Percentiles rank a stretch among this genome's conserved stretches.
Conservation (phyloP, 2,797 vertebrate genomes). For the Arnoldichthys spilopterus region DNA sequence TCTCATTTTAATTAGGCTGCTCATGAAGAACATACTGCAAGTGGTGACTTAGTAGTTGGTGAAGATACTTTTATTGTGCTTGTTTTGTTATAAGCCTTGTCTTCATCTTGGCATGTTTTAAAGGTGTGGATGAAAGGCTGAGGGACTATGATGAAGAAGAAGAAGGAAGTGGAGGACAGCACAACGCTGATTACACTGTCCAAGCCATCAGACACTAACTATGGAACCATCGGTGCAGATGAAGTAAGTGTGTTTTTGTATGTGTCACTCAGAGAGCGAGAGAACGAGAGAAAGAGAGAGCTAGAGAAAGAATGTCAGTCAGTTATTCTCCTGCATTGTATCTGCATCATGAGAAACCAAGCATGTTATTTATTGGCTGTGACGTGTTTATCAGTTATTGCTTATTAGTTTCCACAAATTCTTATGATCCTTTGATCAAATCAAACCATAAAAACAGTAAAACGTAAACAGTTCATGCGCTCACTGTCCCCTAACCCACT, state of each 20-base stretch:
- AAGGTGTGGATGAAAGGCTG: background rate
- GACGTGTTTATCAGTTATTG: background rate
- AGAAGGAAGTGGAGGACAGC: slow-evolving; percentile 61
- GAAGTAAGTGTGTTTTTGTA: background rate
- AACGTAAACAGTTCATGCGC: background rate
- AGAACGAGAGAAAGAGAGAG: no score
- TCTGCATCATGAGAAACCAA: background rate
- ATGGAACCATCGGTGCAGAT: slow-evolving; percentile 66
- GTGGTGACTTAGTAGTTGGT: no score
- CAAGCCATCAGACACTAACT: slow-evolving; percentile 56
- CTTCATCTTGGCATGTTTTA: background rate
- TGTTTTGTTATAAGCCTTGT: background rate
- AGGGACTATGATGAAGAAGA: slow-evolving; percentile 57
- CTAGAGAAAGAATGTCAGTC: no score
- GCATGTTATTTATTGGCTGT: no score
- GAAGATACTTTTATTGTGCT: background rate
- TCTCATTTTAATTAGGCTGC: no score
- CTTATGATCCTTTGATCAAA: background rate
- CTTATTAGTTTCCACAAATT: background rate
- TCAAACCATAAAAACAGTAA: background rate
- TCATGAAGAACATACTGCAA: no score
- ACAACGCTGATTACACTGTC: slow-evolving; percentile 69
- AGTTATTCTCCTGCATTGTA: background rate
- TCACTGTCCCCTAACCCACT: background rate
- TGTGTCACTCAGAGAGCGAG: no score